phyloP scores from a whole-genome alignment of 2,888 invertebrate species.

The Andrena flavipes region DNA sequence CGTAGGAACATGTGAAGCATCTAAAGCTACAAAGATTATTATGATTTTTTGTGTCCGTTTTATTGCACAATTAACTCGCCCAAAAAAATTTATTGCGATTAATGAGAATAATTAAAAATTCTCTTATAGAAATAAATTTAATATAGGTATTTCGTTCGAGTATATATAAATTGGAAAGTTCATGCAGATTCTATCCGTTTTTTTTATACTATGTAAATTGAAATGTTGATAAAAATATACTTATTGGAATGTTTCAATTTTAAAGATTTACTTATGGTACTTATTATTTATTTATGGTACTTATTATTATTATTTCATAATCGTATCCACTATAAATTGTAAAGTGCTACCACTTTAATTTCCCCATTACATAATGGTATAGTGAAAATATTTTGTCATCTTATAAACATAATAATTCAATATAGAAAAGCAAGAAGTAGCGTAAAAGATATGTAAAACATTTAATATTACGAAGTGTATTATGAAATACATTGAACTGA shows the following conservation, averaged over 20 bases:
- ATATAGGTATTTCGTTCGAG: neutral
- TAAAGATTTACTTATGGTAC: neutral
- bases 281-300: neutral
- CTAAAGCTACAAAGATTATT: conserved; percentile 46
- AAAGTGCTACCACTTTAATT: conserved; percentile 6
- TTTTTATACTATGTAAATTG: conserved; percentile 4
- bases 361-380: no score
- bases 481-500: conserved; percentile 33
- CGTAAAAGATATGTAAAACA: conserved; percentile 33
- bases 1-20: conserved; percentile 42
- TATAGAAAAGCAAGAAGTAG: conserved; percentile 22
- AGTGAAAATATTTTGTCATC: no score
- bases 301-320: neutral
- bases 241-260: neutral
- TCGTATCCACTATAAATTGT: conserved; percentile 8
- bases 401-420: conserved; percentile 11
- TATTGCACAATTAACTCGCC: conserved; percentile 36
- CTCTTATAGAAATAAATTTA: conserved; percentile 20
- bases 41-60: conserved; percentile 33
- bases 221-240: conserved; percentile 10
- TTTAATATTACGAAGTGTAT: conserved; percentile 29
- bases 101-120: conserved; percentile 22
- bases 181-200: conserved; percentile 22
- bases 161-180: conserved; percentile 15
- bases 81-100: conserved; percentile 8